Base-by-base conservation (phyloP, 1,140 invertebrate species). In the Oedothorax gibbosus region DNA sequence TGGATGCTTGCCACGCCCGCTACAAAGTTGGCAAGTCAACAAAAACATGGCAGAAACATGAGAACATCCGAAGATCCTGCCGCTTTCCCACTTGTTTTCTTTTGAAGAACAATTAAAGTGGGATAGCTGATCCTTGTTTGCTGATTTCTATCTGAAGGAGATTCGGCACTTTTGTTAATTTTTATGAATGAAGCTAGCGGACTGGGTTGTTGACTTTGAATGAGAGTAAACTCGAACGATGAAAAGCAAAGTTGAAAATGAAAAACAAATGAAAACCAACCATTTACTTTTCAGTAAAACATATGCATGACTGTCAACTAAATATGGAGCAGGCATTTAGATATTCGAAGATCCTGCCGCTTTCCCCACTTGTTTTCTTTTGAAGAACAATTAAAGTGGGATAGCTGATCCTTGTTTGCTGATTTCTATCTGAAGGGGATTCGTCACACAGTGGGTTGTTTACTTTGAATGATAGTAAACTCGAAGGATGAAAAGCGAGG, bases 21-120 rank as follows among this genome's bases (percentile, higher is more conserved):
- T 77, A 77, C 75, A 77, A 65, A 77, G 60, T 77, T 77, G 75
- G 75, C 75, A 51, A 57, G 72, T n/a, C 72, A 75, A 10, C 72
- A 75, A 60, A 60, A 77, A 64, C 11, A 64, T 64, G 60, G 62
- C 35, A 54, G 75, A 65, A 77, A 65, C 57, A 50, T 62, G 60
- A 77, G 75, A 65, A 62, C 57, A 77, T 77, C 62, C 51, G 14
- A 15, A 21, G 65, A 62, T 15, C 12, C 57, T 12, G 18, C 53
- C 54, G 75, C 50, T 75, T 75, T 75, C 56, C 49, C 54, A 18
- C 54, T 14, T 35, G 5, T 35, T 35, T 75, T 75, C 54, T 75
- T 60, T 20, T 21, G 20, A 21, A 62, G 65, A 77, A 77, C 75
- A 77, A 77, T 77, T 77, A 77, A 77, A 77, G 65, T 54, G 57